Evolutionary conservation across 92 coral and sea anemone genomes (phyloP).

Genomic region (Porites evermanni): DNA sequence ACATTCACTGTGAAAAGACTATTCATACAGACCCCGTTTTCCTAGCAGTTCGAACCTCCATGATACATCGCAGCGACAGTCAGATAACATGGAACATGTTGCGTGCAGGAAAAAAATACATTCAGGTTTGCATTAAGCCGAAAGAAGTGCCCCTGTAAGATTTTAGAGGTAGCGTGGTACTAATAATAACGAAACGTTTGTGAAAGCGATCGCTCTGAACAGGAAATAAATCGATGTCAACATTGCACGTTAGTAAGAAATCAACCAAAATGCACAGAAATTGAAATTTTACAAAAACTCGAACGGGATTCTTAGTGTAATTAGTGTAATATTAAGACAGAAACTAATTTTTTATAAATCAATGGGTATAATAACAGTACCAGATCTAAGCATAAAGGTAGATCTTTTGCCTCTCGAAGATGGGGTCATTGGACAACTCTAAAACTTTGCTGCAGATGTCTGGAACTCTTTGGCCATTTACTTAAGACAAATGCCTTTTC

Average conservation of each 20-base stretch:
- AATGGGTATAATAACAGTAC: too few relatives aligned
- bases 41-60: not conserved
- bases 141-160: not conserved
- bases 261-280: too few relatives aligned
- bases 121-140: not conserved
- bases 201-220: slow-evolving; percentile 16
- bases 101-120: not conserved
- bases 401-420: too few relatives aligned
- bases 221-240: not conserved
- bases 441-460: too few relatives aligned
- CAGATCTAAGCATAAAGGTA: too few relatives aligned
- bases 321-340: too few relatives aligned
- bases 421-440: too few relatives aligned
- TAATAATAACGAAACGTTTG: slow-evolving; percentile 15
- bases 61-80: not conserved
- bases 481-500: too few relatives aligned
- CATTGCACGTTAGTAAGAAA: not conserved
- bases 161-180: not conserved
- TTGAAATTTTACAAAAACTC: too few relatives aligned
- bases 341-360: too few relatives aligned
- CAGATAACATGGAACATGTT: not conserved
- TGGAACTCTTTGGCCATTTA: too few relatives aligned
- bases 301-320: too few relatives aligned
- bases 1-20: not conserved
- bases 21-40: not conserved